A percentile compares a stretch with the other conserved stretches of the same genome.
Conservation (phyloP, 2,888 invertebrate species). For the Drosophila greeni region DNA sequence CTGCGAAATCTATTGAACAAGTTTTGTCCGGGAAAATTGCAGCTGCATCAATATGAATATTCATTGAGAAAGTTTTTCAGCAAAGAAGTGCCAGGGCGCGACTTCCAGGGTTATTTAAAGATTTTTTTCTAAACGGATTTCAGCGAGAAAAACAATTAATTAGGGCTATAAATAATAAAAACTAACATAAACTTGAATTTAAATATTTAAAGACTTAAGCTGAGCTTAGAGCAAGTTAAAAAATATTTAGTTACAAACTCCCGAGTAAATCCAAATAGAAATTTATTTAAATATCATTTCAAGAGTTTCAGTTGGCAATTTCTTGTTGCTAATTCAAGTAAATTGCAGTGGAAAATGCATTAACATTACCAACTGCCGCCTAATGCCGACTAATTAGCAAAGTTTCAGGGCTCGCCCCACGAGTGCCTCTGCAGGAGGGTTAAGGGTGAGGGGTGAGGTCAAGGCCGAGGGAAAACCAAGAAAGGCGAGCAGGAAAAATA, state of each 20-base stretch:
- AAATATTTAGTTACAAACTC: background rate
- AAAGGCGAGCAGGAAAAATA: constrained; percentile 3
- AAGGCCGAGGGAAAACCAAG: constrained; percentile 19
- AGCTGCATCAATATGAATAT: constrained; percentile 27
- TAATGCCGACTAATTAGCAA: constrained; percentile 34
- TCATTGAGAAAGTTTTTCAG: constrained; percentile 3
- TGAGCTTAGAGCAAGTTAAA: background rate
- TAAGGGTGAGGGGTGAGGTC: constrained; percentile 27
- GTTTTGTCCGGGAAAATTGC: constrained; percentile 8
- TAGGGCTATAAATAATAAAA: background rate
- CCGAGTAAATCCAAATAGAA: background rate
- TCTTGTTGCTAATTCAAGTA: constrained; percentile 10
- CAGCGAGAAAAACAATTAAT: background rate
- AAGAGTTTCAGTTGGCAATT: background rate
- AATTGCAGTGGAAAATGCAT: constrained; percentile 24
- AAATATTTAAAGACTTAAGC: background rate
- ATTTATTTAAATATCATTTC: constrained; percentile 10
- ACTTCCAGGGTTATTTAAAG: background rate
- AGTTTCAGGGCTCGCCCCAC: constrained; percentile 9
- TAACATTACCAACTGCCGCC: constrained; percentile 18
- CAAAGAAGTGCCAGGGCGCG: background rate
- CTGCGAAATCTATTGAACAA: constrained; percentile 25
- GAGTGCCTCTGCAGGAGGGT: background rate
- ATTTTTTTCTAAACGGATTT: background rate
- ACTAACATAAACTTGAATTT: background rate